phyloP scores from a whole-genome alignment of 2,113 vertebrate genomes.

The Chaetodon trifascialis region DNA sequence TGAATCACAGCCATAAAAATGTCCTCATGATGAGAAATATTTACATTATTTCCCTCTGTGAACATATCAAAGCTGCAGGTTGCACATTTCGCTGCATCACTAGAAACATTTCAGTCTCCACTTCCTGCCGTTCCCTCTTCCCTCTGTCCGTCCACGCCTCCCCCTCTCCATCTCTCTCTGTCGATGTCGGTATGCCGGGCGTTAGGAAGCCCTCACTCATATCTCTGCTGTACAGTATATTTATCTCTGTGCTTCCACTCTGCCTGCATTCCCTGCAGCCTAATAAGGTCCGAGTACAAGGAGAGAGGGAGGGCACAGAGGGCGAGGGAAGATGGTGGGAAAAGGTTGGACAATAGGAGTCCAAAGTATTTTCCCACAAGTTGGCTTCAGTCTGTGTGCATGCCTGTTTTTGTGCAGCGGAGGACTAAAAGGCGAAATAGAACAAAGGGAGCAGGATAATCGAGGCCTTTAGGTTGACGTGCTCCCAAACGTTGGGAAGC shows the following conservation, averaged over 20 bases:
- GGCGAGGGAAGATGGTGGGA: constrained; percentile 62
- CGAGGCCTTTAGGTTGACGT: constrained; percentile 28
- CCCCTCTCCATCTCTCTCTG: background rate
- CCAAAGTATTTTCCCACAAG: constrained; percentile 74
- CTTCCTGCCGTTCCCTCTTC: background rate
- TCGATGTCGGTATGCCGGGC: constrained; percentile 59
- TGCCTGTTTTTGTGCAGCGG: constrained; percentile 5
- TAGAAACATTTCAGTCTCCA: constrained; percentile 40
- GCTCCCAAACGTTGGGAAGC: constrained; percentile 1
- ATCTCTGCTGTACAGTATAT: constrained; percentile 78
- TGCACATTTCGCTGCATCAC: background rate
- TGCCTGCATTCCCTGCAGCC: constrained; percentile 56
- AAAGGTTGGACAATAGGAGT: constrained; percentile 57
- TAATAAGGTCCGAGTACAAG: constrained; percentile 76
- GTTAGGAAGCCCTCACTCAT: constrained; percentile 66
- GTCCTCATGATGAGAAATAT: background rate
- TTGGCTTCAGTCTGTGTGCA: constrained; percentile 31
- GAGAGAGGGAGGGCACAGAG: constrained; percentile 33
- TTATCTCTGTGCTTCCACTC: constrained; percentile 67
- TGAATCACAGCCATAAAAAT: background rate
- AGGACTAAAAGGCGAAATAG: constrained; percentile 8
- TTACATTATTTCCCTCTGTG: background rate
- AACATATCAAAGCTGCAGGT: background rate
- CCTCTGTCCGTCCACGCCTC: constrained; percentile 8
- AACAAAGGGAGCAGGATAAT: constrained; percentile 19